These are phyloP conservation scores for Brenthis daphne DNA, from an alignment of 2,888 invertebrate species.

Conservation along the genomic window DNA sequence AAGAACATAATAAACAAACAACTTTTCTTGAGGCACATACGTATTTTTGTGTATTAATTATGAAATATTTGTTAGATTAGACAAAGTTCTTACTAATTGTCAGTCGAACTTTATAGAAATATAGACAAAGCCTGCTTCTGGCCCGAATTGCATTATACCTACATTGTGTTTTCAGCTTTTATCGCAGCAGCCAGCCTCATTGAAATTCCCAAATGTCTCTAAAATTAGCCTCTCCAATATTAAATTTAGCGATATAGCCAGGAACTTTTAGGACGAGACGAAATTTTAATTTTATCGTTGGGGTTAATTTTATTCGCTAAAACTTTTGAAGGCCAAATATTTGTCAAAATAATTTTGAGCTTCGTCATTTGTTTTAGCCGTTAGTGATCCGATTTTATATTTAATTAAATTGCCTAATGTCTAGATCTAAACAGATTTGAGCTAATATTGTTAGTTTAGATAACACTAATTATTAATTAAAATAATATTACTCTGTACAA, in stretches of 20 bases:
- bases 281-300: constrained; percentile 54
- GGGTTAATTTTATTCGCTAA: constrained; percentile 44
- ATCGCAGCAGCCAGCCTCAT: constrained; percentile 19
- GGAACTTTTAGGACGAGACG: constrained; percentile 41
- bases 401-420: constrained; percentile 13
- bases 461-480: neutral
- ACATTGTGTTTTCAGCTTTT: constrained; percentile 17
- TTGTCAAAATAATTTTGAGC: constrained; percentile 49
- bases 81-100: neutral
- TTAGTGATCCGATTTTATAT: constrained; percentile 39
- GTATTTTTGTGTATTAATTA: too few species aligned
- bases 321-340: constrained; percentile 58
- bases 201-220: constrained; percentile 27
- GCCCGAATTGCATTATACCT: constrained; percentile 1
- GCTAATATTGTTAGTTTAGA: neutral
- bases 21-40: too few species aligned
- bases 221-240: constrained; percentile 34
- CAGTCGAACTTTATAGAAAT: constrained; percentile 7
- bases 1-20: too few species aligned
- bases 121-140: constrained; percentile 11
- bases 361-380: constrained; percentile 51
- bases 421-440: neutral
- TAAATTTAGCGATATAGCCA: constrained; percentile 28
- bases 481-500: neutral
- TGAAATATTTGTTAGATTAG: too few species aligned